Conservation (phyloP, 2,113 vertebrate species). For the Leptodactylus fuscus region DNA sequence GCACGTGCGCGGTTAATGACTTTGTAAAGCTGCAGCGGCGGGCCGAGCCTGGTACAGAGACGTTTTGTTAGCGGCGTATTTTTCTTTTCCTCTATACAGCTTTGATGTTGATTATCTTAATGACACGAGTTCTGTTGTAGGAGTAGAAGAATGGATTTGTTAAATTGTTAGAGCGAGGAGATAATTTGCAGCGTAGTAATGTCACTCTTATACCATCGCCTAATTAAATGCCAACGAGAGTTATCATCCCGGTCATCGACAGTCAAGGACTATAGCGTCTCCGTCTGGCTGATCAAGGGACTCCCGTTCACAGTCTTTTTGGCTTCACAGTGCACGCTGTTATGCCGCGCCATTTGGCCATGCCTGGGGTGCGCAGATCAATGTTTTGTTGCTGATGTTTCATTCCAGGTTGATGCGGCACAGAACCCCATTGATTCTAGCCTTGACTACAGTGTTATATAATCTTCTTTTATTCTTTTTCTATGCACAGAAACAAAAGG, state of each 20-base stretch:
- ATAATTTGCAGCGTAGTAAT: slow-evolving; percentile 46
- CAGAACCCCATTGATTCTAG: too few species aligned
- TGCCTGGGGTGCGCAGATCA: too few species aligned
- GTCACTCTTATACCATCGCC: slow-evolving; percentile 36
- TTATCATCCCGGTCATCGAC: slow-evolving; percentile 50
- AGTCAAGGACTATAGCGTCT: slow-evolving; percentile 25
- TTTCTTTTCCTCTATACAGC: neutral
- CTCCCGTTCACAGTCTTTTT: neutral
- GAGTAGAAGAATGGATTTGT: slow-evolving; percentile 51
- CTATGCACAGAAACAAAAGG: too few species aligned
- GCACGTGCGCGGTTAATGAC: neutral
- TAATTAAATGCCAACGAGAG: slow-evolving; percentile 55
- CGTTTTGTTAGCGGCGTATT: neutral
- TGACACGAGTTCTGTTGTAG: slow-evolving; percentile 33
- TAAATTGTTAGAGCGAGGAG: slow-evolving; percentile 44
- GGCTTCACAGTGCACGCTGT: neutral
- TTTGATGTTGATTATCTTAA: slow-evolving; percentile 49
- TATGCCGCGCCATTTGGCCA: neutral
- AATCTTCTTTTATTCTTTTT: too few species aligned
- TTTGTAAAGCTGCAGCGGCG: neutral
- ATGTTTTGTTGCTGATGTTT: too few species aligned
- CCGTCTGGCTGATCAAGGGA: slow-evolving; percentile 27
- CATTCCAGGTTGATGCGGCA: too few species aligned
- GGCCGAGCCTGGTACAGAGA: neutral
- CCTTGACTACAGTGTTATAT: too few species aligned